Evolutionary conservation across 2,888 invertebrate species (phyloP).

Genomic region (Erynnis tages): DNA sequence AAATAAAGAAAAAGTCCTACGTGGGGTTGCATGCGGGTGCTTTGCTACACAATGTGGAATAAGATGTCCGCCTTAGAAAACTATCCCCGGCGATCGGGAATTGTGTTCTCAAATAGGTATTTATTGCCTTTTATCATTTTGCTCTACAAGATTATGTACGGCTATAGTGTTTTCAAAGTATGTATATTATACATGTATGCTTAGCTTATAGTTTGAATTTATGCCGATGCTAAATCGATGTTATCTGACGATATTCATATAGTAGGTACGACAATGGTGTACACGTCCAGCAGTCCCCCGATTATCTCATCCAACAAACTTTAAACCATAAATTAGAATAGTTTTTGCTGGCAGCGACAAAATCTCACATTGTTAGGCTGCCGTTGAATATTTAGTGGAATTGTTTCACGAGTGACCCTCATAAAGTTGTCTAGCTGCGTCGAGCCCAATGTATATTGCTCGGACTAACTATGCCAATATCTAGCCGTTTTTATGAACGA

Average conservation of each 20-base stretch:
- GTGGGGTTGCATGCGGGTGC: too few species aligned
- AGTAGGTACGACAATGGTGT: neutral
- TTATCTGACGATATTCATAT: conserved; percentile 13
- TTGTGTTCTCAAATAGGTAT: too few species aligned
- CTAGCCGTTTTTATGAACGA: conserved; percentile 6
- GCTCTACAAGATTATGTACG: too few species aligned
- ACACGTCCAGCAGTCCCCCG: neutral
- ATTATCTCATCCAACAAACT: conserved; percentile 33
- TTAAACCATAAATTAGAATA: conserved; percentile 54
- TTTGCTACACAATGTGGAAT: too few species aligned
- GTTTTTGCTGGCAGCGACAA: conserved; percentile 55
- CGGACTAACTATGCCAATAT: conserved; percentile 7
- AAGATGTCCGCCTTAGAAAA: too few species aligned
- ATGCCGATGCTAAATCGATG: too few species aligned
- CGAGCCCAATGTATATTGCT: conserved; percentile 6
- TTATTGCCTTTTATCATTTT: too few species aligned
- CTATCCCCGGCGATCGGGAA: too few species aligned
- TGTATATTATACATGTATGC: too few species aligned
- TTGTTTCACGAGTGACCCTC: conserved; percentile 57
- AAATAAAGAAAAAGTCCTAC: too few species aligned
- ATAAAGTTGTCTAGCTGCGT: conserved; percentile 40
- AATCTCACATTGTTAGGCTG: conserved; percentile 50
- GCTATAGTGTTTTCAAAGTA: too few species aligned
- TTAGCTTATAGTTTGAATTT: too few species aligned
- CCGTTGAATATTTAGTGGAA: conserved; percentile 61